These are phyloP conservation scores for Corythaeola cristata DNA, from an alignment of 2,113 vertebrate species.

Conservation along the genomic window DNA sequence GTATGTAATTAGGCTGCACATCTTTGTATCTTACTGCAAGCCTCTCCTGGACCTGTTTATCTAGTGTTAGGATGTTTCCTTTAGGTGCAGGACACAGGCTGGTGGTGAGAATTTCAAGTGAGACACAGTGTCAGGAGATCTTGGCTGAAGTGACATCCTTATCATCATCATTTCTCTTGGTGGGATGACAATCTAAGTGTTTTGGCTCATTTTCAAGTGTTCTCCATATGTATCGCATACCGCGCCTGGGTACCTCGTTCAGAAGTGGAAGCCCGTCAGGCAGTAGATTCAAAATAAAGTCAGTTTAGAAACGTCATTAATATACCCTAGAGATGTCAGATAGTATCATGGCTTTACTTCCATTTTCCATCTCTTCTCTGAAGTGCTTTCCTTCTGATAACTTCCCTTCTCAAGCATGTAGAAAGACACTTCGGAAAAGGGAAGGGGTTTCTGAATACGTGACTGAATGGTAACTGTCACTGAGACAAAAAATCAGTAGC, in stretches of 20 bases:
- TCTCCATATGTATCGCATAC: neutral
- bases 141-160: neutral
- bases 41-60: neutral
- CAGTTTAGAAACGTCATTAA: neutral
- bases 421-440: neutral
- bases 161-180: neutral
- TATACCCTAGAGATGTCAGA: neutral
- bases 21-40: neutral
- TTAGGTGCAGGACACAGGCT: neutral
- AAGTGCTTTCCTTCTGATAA: neutral
- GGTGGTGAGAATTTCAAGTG: neutral
- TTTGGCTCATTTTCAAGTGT: neutral
- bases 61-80: neutral
- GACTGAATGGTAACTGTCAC: neutral
- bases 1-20: neutral
- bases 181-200: neutral
- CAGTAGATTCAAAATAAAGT: neutral
- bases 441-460: neutral
- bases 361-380: neutral
- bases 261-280: neutral
- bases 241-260: neutral
- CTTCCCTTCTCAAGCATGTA: neutral
- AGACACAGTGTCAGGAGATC: neutral
- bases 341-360: neutral
- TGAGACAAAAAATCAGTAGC: neutral